phyloP scores from a whole-genome alignment of 30 jellyfish, hydroid and myxozoan genomes.

The Sanderia malayensis region DNA sequence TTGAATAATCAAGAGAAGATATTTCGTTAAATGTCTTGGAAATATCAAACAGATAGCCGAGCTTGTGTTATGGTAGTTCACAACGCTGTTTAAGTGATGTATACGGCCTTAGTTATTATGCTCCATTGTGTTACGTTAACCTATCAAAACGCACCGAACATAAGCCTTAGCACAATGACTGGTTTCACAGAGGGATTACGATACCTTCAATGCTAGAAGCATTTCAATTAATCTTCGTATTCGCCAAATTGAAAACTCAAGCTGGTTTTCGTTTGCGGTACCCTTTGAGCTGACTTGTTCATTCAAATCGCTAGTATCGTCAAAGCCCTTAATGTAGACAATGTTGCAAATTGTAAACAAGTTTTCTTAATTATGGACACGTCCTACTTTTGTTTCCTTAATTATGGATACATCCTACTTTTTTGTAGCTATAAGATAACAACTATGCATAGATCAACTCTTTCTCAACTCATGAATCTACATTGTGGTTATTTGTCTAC shows the following conservation, averaged over 20 bases:
- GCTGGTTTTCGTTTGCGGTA: background rate
- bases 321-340: background rate
- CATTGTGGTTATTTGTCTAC: no score
- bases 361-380: background rate
- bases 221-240: conserved; percentile 19
- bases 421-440: no score
- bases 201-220: conserved; percentile 33
- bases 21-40: conserved; percentile 6
- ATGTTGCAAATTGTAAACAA: background rate
- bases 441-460: no score
- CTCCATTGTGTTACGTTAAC: conserved; percentile 41
- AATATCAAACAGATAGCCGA: conserved; percentile 12
- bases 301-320: background rate
- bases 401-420: no score
- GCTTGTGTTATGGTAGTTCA: conserved; percentile 12
- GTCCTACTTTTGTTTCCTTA: no score
- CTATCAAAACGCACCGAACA: conserved; percentile 55
- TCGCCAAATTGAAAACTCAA: background rate
- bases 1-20: background rate
- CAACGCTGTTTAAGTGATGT: conserved; percentile 63
- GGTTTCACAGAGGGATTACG: conserved; percentile 7
- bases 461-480: no score
- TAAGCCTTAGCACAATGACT: conserved; percentile 23
- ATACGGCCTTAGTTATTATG: conserved; percentile 1
- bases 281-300: background rate